Evolutionary conservation across 2,113 vertebrate genomes (phyloP), one percentile per base, ranked within the genome.

Genomic region (Coreoperca whiteheadi): DNA sequence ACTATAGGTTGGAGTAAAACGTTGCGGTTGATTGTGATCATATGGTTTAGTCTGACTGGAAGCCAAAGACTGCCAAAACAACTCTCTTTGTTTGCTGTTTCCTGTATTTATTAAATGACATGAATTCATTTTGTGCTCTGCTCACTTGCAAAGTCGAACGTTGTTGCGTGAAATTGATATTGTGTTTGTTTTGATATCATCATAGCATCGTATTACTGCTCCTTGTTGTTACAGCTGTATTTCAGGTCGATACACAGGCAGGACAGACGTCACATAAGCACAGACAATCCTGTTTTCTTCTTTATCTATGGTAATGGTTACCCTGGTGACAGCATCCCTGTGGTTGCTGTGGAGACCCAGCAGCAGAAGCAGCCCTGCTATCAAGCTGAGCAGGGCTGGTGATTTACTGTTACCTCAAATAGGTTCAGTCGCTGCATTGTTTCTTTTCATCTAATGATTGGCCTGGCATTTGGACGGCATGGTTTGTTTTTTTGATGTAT

Each of bases 321-420:
- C 93, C 85, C 41, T 37, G 87, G 89, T 70, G 93, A 93, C 90
- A 86, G 93, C 90, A 92, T 92, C 89, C 53, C 77, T 84, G 81
- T 0, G 56, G 90, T 90, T 88, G 88, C 89, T 15, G 79, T 92
- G 78, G 90, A 84, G 77, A 93, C 84, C 15, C 57, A n/a, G 86
- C 71, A 69, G 79, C 69, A 85, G 80, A 81, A 82, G 83, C 79
- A 76, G 79, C 76, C 32, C 63, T 84, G 90, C 82, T 84, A 79
- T 87, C 53, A 63, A 41, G 81, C 81, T 72, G 79, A 90, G 78
- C 25, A 20, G 28, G 16, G n/a, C 43, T 63, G 68, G 43, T 84
- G 77, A 91, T 81, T 86, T 79, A 72, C n/a, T 73, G 83, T 79
- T 82, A 56, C 77, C 73, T 90, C 67, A 68, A 76, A 92, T 77